These are phyloP conservation scores for Drosophila navojoa DNA, from an alignment of 1,140 invertebrate genomes.

Conservation along the genomic window DNA sequence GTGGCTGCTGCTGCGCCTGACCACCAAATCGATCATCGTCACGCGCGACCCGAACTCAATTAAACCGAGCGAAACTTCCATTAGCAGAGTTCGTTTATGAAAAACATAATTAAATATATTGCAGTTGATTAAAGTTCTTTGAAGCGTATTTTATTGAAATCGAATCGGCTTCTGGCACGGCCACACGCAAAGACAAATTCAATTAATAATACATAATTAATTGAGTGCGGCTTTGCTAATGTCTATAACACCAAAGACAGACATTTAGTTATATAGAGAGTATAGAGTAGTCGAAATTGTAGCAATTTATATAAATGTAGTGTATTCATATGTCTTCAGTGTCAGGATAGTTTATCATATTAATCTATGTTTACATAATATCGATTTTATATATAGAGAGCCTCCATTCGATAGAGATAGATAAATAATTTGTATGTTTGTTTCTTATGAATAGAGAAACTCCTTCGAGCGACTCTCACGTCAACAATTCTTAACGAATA, in stretches of 20 bases:
- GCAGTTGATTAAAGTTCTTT: constrained; percentile 42
- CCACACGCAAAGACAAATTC: constrained; percentile 34
- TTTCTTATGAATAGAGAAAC: no score
- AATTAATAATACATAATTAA: constrained; percentile 16
- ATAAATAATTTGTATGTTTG: no score
- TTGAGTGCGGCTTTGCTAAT: not conserved
- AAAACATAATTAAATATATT: constrained; percentile 70
- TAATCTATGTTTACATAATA: not conserved
- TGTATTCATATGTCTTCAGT: no score
- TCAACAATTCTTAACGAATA: not conserved
- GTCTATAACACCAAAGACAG: not conserved
- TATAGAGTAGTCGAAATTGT: not conserved
- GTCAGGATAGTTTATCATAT: no score
- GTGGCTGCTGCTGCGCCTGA: constrained; percentile 28
- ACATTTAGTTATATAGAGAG: not conserved
- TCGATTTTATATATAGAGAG: no score
- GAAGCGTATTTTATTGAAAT: constrained; percentile 42
- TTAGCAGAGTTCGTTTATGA: constrained; percentile 69
- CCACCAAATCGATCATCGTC: constrained; percentile 72
- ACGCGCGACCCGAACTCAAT: constrained; percentile 64
- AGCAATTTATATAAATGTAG: no score
- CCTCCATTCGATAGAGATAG: not conserved
- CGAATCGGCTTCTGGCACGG: constrained; percentile 27
- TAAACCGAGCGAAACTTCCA: constrained; percentile 74
- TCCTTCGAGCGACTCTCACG: no score